Conservation (phyloP, 2,797 vertebrate species). For the Poecilia velifera region DNA sequence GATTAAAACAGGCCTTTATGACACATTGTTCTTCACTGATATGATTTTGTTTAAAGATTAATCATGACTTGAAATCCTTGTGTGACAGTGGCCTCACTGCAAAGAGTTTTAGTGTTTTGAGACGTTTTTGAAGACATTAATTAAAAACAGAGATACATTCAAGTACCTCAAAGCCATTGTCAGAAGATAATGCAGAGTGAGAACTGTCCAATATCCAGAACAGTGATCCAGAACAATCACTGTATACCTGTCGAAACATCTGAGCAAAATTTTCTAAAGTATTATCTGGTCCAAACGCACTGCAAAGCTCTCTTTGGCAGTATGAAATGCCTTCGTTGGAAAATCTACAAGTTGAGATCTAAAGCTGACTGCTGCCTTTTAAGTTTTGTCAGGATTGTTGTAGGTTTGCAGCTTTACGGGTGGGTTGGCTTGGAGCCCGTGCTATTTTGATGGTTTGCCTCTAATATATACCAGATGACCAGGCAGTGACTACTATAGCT, state of each 20-base stretch:
- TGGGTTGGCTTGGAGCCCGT: conserved; percentile 45
- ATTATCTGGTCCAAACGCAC: conserved; percentile 6
- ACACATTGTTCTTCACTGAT: conserved; percentile 39
- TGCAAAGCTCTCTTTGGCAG: background rate
- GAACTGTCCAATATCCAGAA: conserved; percentile 36
- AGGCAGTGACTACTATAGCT: conserved; percentile 43
- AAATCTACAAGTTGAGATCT: conserved; percentile 20
- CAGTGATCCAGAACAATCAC: conserved; percentile 13
- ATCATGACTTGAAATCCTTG: conserved; percentile 30
- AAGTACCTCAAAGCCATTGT: conserved; percentile 31
- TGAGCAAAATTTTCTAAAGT: background rate
- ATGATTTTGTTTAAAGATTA: conserved; percentile 15
- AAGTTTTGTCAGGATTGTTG: conserved; percentile 33
- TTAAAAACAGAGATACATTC: conserved; percentile 52
- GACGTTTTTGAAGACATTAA: conserved; percentile 20
- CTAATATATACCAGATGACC: conserved; percentile 81
- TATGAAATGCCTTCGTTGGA: conserved; percentile 12
- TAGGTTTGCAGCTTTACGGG: conserved; percentile 28
- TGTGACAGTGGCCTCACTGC: conserved; percentile 30
- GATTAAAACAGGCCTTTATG: background rate
- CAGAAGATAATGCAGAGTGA: conserved; percentile 44
- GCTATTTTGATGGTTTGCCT: conserved; percentile 64
- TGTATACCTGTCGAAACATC: conserved; percentile 33
- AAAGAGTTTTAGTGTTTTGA: conserved; percentile 23
- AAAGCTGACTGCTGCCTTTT: conserved; percentile 20